Percentiles rank a stretch among this genome's conserved stretches.
Evolutionary conservation across 35 echinoderm and acorn worm species (phyloP).

Genomic region (Amphiura filiformis): DNA sequence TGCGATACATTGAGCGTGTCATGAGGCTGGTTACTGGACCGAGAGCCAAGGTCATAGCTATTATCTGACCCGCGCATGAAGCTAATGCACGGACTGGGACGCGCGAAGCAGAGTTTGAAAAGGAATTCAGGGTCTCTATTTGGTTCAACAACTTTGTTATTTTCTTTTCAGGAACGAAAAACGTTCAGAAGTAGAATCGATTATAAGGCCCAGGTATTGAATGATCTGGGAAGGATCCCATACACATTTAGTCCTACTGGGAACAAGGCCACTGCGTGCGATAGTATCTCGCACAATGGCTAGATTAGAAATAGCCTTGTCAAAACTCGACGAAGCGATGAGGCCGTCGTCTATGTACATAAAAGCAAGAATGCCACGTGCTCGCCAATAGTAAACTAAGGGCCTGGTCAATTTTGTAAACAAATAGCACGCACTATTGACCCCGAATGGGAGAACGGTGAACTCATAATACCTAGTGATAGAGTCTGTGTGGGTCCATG

Average conservation of each 20-base stretch:
- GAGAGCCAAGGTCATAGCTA: conserved; percentile 19
- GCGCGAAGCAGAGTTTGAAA: neutral
- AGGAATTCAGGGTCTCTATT: neutral
- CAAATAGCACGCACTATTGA: conserved; percentile 26
- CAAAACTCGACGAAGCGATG: neutral
- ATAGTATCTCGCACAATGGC: neutral
- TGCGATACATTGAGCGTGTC: neutral
- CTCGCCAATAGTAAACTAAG: conserved; percentile 13
- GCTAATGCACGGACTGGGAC: neutral
- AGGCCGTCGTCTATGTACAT: conserved; percentile 30
- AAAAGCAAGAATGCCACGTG: neutral
- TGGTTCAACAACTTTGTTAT: neutral
- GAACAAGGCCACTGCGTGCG: conserved; percentile 8
- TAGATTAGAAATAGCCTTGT: neutral
- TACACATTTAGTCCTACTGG: conserved; percentile 21
- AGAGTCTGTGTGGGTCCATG: neutral
- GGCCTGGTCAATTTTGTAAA: conserved; percentile 21
- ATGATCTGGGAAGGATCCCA: neutral
- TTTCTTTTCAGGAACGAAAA: conserved; percentile 12
- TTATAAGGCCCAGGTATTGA: conserved; percentile 7
- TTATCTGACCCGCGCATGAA: conserved; percentile 14
- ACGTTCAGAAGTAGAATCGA: conserved; percentile 7
- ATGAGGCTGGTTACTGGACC: conserved; percentile 6
- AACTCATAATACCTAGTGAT: neutral
- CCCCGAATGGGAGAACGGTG: conserved; percentile 17